Conservation (phyloP, 2,888 invertebrate genomes). For the Syrista parreyssii region DNA sequence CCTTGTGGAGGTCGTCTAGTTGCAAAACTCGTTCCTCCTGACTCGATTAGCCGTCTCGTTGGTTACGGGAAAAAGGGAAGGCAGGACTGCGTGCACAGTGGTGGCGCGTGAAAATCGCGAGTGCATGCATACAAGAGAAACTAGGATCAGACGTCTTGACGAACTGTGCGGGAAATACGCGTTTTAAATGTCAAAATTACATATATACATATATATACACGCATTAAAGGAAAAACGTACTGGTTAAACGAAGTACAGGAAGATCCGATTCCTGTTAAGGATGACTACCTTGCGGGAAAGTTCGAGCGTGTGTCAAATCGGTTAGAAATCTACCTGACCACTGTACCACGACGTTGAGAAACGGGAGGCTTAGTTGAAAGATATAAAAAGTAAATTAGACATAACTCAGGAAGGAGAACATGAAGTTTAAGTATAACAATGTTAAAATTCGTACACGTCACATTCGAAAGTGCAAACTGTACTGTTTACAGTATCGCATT, state of each 20-base stretch:
- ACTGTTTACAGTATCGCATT: not conserved
- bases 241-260: not conserved
- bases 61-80: not conserved
- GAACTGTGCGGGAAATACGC: not conserved
- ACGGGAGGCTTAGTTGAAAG: not conserved
- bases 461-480: not conserved
- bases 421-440: not conserved
- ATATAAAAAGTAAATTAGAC: not conserved
- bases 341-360: not conserved
- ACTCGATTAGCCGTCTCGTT: constrained; percentile 13
- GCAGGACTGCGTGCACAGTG: not conserved
- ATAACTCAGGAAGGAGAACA: not conserved
- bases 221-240: not conserved
- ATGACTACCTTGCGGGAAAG: constrained; percentile 5
- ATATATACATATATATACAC: constrained; percentile 5
- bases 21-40: constrained; percentile 53
- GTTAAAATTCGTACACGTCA: not conserved
- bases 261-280: not conserved
- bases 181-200: not conserved
- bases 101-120: not conserved
- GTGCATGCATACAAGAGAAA: constrained; percentile 1
- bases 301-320: not conserved
- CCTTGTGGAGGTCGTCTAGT: constrained; percentile 56
- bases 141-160: not conserved
- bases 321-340: constrained; percentile 2